phyloP scores from a whole-genome alignment of 2,888 invertebrate genomes.

The Eledona agricola region DNA sequence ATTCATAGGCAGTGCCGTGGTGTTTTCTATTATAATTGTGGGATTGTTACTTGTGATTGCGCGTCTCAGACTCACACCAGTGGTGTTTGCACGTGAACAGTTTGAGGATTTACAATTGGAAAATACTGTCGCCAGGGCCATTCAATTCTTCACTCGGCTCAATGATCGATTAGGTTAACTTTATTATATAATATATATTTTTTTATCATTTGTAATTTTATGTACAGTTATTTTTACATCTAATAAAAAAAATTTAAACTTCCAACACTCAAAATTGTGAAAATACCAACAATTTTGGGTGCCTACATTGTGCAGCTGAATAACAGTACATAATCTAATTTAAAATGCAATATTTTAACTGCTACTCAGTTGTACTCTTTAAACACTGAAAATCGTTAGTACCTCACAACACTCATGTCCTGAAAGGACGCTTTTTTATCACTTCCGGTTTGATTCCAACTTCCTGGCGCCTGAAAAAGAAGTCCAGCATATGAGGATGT shows the following conservation, averaged over 20 bases:
- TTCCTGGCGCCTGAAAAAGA: slow-evolving; percentile 9
- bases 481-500: too few relatives aligned
- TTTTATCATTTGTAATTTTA: slow-evolving; percentile 25
- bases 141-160: slow-evolving; percentile 26
- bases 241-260: too few relatives aligned
- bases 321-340: too few relatives aligned
- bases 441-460: slow-evolving; percentile 2
- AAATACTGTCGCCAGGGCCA: slow-evolving; percentile 30
- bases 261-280: too few relatives aligned
- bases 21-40: slow-evolving; percentile 48
- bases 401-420: slow-evolving; percentile 8
- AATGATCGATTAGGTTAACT: slow-evolving; percentile 17
- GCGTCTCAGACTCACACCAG: slow-evolving; percentile 46
- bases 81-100: slow-evolving; percentile 46
- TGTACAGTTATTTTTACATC: slow-evolving; percentile 35
- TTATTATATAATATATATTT: too few relatives aligned
- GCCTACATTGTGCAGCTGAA: too few relatives aligned
- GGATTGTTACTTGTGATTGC: slow-evolving; percentile 49
- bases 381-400: slow-evolving; percentile 10
- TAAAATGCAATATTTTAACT: too few relatives aligned
- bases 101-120: slow-evolving; percentile 27
- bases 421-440: slow-evolving; percentile 19
- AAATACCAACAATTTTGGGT: too few relatives aligned
- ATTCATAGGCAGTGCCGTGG: slow-evolving; percentile 45
- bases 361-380: too few relatives aligned